These are phyloP conservation scores for Andrena chrysosceles DNA, from an alignment of 2,888 invertebrate species.

Conservation along the genomic window DNA sequence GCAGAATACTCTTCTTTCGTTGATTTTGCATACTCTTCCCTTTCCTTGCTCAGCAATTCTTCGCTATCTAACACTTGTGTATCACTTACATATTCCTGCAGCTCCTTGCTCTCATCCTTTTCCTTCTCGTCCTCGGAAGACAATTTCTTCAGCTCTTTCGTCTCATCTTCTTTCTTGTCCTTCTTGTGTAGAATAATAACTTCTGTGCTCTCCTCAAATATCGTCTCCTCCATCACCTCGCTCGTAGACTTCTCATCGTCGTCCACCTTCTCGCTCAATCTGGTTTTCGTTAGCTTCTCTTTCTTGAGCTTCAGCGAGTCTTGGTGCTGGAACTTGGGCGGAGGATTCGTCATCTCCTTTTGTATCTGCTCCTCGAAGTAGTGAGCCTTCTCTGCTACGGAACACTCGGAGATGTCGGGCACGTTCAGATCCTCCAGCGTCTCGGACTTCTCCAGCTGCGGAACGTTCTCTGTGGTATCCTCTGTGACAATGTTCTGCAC, in stretches of 20 bases:
- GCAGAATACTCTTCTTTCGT: not conserved
- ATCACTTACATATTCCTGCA: slow-evolving; percentile 16
- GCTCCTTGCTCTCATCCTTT: slow-evolving; percentile 34
- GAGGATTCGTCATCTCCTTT: slow-evolving; percentile 85
- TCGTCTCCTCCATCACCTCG: slow-evolving; percentile 24
- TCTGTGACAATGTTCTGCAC: slow-evolving; percentile 78
- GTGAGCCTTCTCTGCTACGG: slow-evolving; percentile 86
- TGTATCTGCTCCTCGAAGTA: slow-evolving; percentile 88
- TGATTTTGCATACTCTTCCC: not conserved
- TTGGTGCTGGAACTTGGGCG: slow-evolving; percentile 68
- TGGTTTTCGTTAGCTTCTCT: slow-evolving; percentile 43
- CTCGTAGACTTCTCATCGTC: slow-evolving; percentile 45
- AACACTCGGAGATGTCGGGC: slow-evolving; percentile 86
- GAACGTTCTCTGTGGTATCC: slow-evolving; percentile 72
- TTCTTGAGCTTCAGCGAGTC: slow-evolving; percentile 67
- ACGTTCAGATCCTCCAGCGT: slow-evolving; percentile 78
- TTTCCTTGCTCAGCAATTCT: slow-evolving; percentile 46
- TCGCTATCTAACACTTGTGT: slow-evolving; percentile 38
- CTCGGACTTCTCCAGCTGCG: slow-evolving; percentile 75
- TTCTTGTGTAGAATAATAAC: not conserved
- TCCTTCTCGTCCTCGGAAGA: slow-evolving; percentile 48
- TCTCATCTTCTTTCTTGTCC: not conserved
- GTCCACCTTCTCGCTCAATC: slow-evolving; percentile 30
- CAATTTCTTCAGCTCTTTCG: slow-evolving; percentile 23
- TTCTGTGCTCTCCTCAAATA: not conserved